These are phyloP conservation scores for Drosophila macrospina DNA, from an alignment of 2,888 invertebrate species.

Conservation along the genomic window DNA sequence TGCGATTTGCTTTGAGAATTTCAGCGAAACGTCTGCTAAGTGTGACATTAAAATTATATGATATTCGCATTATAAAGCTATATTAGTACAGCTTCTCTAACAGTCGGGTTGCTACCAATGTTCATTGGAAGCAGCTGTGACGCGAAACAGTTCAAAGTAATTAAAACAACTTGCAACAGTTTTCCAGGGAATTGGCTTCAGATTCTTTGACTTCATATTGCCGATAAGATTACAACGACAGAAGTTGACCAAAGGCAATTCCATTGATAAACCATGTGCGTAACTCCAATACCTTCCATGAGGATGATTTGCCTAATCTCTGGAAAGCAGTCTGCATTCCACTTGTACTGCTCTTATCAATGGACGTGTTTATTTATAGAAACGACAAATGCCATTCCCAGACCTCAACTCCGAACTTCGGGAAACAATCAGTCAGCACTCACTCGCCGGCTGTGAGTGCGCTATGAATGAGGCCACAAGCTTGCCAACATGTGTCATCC, in stretches of 20 bases:
- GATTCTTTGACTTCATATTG: neutral
- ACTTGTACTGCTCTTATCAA: slow-evolving; percentile 33
- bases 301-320: slow-evolving; percentile 10
- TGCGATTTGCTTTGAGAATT: too few relatives aligned
- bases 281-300: neutral
- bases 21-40: too few relatives aligned
- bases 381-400: neutral
- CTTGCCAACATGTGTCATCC: slow-evolving; percentile 37
- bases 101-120: too few relatives aligned
- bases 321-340: slow-evolving; percentile 30
- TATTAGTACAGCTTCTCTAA: too few relatives aligned
- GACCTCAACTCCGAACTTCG: slow-evolving; percentile 30
- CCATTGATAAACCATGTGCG: slow-evolving; percentile 33
- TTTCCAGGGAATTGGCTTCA: slow-evolving; percentile 11
- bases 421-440: slow-evolving; percentile 56
- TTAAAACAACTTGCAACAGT: slow-evolving; percentile 10
- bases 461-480: slow-evolving; percentile 50
- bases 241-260: slow-evolving; percentile 2
- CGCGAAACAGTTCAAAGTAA: neutral
- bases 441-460: slow-evolving; percentile 18
- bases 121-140: neutral
- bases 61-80: too few relatives aligned
- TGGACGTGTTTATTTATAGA: slow-evolving; percentile 41
- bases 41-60: too few relatives aligned
- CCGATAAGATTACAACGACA: slow-evolving; percentile 28